These are phyloP conservation scores for Panagrolaimus sp. DNA, from an alignment of 1,140 invertebrate species.

Conservation along the genomic window DNA sequence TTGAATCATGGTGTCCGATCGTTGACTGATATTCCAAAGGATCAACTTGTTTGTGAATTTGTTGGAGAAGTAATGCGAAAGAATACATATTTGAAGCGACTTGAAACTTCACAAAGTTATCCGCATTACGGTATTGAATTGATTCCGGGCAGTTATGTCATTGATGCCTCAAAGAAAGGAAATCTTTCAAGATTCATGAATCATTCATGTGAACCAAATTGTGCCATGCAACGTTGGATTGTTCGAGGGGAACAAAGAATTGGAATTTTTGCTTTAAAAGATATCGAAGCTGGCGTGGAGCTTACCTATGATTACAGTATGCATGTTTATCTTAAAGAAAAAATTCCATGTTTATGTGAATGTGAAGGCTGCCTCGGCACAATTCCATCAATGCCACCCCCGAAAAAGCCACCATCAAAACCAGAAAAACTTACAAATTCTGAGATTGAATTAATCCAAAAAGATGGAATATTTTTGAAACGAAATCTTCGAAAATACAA, in stretches of 20 bases:
- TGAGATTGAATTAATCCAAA: slow-evolving; percentile 10
- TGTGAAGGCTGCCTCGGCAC: neutral
- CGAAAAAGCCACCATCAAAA: neutral
- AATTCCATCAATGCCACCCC: slow-evolving; percentile 22
- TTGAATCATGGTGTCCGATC: slow-evolving; percentile 20
- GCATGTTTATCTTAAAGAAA: neutral
- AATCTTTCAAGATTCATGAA: slow-evolving; percentile 93
- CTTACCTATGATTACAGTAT: slow-evolving; percentile 31
- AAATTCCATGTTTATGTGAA: slow-evolving; percentile 24
- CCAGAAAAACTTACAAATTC: slow-evolving; percentile 13
- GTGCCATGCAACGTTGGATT: slow-evolving; percentile 95
- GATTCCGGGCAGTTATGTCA: slow-evolving; percentile 78
- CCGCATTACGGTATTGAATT: slow-evolving; percentile 64
- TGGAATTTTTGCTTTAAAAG: slow-evolving; percentile 82
- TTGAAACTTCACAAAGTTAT: neutral
- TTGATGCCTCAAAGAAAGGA: slow-evolving; percentile 92
- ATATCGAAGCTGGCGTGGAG: slow-evolving; percentile 76
- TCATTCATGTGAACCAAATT: slow-evolving; percentile 94
- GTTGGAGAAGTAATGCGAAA: slow-evolving; percentile 93
- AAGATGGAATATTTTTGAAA: slow-evolving; percentile 15
- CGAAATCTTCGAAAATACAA: slow-evolving; percentile 24
- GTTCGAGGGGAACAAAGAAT: slow-evolving; percentile 83
- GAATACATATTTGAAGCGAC: slow-evolving; percentile 73
- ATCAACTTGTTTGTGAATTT: slow-evolving; percentile 69
- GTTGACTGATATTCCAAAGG: slow-evolving; percentile 14